Evolutionary conservation across 2,113 vertebrate species (phyloP).

Genomic region (Oncorhynchus keta): DNA sequence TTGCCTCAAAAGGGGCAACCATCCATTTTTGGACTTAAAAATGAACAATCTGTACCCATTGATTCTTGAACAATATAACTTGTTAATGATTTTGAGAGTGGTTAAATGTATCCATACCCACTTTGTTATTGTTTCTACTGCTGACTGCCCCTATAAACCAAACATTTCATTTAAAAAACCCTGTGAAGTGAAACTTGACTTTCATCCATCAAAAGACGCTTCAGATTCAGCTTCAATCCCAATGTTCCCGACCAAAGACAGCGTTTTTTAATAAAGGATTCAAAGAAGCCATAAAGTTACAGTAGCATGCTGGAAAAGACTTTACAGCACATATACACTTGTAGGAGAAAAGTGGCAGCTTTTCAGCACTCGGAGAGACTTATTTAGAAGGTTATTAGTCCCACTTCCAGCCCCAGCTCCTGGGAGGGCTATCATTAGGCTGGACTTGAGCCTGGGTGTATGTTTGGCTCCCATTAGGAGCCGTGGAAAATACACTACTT

Average conservation of each 20-base stretch:
- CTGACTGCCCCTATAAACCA: too few species aligned
- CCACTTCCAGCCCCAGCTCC: conserved; percentile 55
- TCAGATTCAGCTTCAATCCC: conserved; percentile 8
- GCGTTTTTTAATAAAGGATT: conserved; percentile 38
- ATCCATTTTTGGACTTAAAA: too few species aligned
- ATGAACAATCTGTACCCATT: too few species aligned
- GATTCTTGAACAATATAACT: too few species aligned
- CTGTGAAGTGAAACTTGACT: conserved; percentile 12
- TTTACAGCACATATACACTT: conserved; percentile 62
- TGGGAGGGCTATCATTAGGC: conserved; percentile 61
- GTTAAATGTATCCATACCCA: too few species aligned
- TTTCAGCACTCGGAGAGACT: conserved; percentile 67
- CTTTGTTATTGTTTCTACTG: too few species aligned
- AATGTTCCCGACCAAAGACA: not conserved
- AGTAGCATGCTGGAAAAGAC: conserved; percentile 39
- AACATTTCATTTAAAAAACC: not conserved
- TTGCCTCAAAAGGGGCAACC: too few species aligned
- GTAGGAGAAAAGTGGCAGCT: conserved; percentile 39
- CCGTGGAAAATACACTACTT: not conserved
- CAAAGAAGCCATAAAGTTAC: conserved; percentile 51
- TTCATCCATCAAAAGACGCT: conserved; percentile 33
- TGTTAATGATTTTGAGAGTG: too few species aligned
- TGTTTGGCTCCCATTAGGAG: conserved; percentile 62
- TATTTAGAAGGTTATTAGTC: conserved; percentile 67
- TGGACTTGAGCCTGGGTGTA: conserved; percentile 33